Base-by-base conservation (phyloP, 1,140 invertebrate species). In the Listronotus oregonensis region DNA sequence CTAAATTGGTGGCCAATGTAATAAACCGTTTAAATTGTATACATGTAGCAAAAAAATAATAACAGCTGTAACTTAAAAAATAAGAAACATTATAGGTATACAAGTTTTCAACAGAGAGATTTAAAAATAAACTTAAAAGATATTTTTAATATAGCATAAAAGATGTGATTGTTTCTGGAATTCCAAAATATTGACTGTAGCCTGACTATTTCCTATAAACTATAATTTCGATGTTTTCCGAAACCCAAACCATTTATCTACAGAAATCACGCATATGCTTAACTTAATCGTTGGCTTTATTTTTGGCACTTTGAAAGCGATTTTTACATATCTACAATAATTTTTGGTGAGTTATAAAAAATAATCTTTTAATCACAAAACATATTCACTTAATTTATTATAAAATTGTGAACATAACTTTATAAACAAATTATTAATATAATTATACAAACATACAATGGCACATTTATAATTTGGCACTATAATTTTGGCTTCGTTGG, bases 171-270 rank as follows among this genome's bases (percentile, higher is more conserved):
- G 7, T 42, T 14, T 42, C 11, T 42, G 11, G 3, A 12, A 42
- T 42, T 14, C 1, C 3, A 14, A 42, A 27, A 27, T 27, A 27
- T 50, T 21, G n/a, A 50, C 17, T 31, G 11, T 17, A 31, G 47
- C 47, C 47, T 31, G n/a, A 21, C 47, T 27, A 50, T 9, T 11
- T 21, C 47, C 47, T 50, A 50, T 27, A 50, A 58, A 54, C 64
- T 66, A 66, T 47, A 63, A 40, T 52, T 64, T 65, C 74, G 74
- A 73, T 75, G 74, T 75, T 63, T 60, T 39, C 27, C 52, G 74
- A 75, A 75, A 75, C 74, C 74, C 69, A 69, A 69, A 56, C 3
- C 9, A 40, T 46, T n/a, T 69, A 61, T 66, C 56, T 70, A 69
- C 67, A 73, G 12, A 40, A 39, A 55, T 55, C 32, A 55, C 32